Percentiles rank a stretch among this genome's conserved stretches.
phyloP scores from a whole-genome alignment of 1,140 invertebrate genomes.

The Saccostrea echinata region DNA sequence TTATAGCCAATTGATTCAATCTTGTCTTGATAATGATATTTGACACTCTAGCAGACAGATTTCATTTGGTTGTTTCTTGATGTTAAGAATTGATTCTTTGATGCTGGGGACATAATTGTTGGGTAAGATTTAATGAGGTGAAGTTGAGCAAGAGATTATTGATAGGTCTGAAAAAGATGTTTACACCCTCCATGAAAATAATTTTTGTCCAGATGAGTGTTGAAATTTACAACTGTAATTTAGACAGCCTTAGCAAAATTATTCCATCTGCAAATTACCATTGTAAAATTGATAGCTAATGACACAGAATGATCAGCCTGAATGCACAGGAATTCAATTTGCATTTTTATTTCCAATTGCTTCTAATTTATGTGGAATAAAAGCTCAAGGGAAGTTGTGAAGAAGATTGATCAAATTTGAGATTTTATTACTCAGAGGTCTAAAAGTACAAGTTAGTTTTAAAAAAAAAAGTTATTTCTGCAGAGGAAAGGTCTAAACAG shows the following conservation, averaged over 20 bases:
- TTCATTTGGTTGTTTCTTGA: background rate
- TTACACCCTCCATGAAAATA: background rate
- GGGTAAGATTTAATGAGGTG: slow-evolving; percentile 24
- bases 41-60: slow-evolving; percentile 8
- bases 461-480: background rate
- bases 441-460: background rate
- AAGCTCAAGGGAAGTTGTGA: background rate
- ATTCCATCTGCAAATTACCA: slow-evolving; percentile 25
- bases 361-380: slow-evolving; percentile 16
- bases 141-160: background rate
- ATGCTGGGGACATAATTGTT: background rate
- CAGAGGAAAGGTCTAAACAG: too few relatives aligned
- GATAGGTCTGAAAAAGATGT: background rate
- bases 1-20: background rate
- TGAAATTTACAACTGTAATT: slow-evolving; percentile 38
- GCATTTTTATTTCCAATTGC: slow-evolving; percentile 19
- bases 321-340: slow-evolving; percentile 6
- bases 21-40: slow-evolving; percentile 29
- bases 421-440: background rate
- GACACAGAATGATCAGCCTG: slow-evolving; percentile 1
- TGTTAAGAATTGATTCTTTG: slow-evolving; percentile 22
- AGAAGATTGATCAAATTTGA: slow-evolving; percentile 6
- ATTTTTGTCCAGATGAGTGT: slow-evolving; percentile 10
- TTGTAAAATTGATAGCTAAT: slow-evolving; percentile 26
- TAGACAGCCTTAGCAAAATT: background rate